Evolutionary conservation across 2,888 invertebrate genomes (phyloP), one percentile per base, ranked within the genome.

Genomic region (Megalurothrips usitatus): DNA sequence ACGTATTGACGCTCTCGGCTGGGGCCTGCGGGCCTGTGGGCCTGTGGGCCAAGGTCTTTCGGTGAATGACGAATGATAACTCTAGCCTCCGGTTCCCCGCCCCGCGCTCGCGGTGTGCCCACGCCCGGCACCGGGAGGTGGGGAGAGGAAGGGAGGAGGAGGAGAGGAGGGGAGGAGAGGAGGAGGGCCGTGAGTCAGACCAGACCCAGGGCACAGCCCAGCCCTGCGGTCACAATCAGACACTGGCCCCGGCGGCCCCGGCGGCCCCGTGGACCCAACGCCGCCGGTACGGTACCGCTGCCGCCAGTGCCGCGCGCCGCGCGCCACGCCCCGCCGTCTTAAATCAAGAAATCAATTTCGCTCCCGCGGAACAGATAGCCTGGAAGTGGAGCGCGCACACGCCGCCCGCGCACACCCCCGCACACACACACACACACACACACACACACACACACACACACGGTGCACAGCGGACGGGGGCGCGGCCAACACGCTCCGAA

Each of bases 331-430:
- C 23, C 68, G 68, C 23, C 68, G 68, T 26, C 68, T 75, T 75
- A 75, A 75, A 75, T 75, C 68, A 75, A 75, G 68, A 75, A 75
- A 75, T 75, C 68, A 75, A 75, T 75, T 75, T 75, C 68, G 23
- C 10, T 26, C 12, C 68, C 68, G 68, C 68, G 26, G 68, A 26
- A 26, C 68, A 23, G 68, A 26, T 26, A 75, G 58, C 26, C 68
- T 23, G 23, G 68, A 23, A 43, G 34, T 43, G 34, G 34, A 43
- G 34, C 34, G 34, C 34, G 34, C 34, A 43, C 34, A 43, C 34
- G 34, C 34, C 6, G 34, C 34, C 52, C 14, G 19, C 14, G 52
- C 52, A 52, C 58, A 17, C n/a, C n/a, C 1, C 58, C 19, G 58
- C 14, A 17, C 58, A 19, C 58, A 6, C 58, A n/a, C n/a, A n/a